A percentile compares a stretch with the other conserved stretches of the same genome.
Evolutionary conservation across 2,113 vertebrate species (phyloP).

Genomic region (Sebastes fasciatus): DNA sequence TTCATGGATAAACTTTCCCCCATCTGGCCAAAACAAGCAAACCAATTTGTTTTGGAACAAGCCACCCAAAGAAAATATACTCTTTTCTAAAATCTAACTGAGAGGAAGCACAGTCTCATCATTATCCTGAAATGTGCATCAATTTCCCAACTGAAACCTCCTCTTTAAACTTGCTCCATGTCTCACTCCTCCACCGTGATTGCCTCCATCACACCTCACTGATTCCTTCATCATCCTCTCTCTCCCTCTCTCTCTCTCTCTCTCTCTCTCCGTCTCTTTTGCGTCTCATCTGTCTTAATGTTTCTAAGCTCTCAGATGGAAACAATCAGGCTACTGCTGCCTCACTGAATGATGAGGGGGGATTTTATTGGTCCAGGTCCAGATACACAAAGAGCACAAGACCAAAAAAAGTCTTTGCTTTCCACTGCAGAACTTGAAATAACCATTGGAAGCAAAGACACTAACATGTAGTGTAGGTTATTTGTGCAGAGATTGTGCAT

Average conservation of each 20-base stretch:
- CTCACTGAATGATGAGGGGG: slow-evolving; percentile 17
- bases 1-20: slow-evolving; percentile 30
- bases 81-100: slow-evolving; percentile 2
- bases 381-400: not conserved
- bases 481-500: not conserved
- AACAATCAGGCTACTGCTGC: slow-evolving; percentile 64
- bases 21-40: slow-evolving; percentile 58
- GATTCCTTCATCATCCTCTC: not conserved
- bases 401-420: slow-evolving; percentile 1
- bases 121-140: not conserved
- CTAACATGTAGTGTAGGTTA: not conserved
- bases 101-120: not conserved
- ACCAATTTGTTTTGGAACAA: slow-evolving; percentile 32
- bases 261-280: not conserved
- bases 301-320: slow-evolving; percentile 63
- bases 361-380: slow-evolving; percentile 26
- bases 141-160: not conserved
- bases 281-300: slow-evolving; percentile 31
- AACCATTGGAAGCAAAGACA: not conserved
- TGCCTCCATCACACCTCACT: slow-evolving; percentile 25
- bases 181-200: not conserved
- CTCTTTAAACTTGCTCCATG: not conserved
- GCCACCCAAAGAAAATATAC: not conserved
- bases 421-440: slow-evolving; percentile 1
- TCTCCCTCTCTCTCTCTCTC: not conserved